These are phyloP conservation scores for Sinelater perroti DNA, from an alignment of 2,888 invertebrate species.

Conservation along the genomic window DNA sequence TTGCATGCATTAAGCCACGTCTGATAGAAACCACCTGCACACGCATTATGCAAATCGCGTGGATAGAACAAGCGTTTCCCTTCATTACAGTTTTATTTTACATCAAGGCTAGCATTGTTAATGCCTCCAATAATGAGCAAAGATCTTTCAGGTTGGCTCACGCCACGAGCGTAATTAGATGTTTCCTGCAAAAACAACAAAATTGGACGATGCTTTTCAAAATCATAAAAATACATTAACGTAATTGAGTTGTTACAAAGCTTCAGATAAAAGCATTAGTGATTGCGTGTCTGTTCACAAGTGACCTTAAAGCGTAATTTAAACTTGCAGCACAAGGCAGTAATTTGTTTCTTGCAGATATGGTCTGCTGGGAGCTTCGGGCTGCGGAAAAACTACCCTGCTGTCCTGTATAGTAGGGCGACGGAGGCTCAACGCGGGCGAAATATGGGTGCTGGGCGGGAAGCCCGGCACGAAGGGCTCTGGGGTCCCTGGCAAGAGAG, in stretches of 20 bases:
- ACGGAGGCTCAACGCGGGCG: conserved; percentile 83
- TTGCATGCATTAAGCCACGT: not conserved
- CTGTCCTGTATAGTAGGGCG: conserved; percentile 91
- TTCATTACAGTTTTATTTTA: not conserved
- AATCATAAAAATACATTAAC: too few species aligned
- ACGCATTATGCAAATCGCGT: conserved; percentile 1
- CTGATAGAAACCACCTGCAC: not conserved
- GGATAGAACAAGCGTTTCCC: not conserved
- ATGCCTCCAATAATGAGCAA: too few species aligned
- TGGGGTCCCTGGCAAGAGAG: conserved; percentile 89
- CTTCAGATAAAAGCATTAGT: too few species aligned
- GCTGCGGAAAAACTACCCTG: conserved; percentile 96
- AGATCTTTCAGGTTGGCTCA: too few species aligned
- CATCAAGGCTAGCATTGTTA: conserved; percentile 1
- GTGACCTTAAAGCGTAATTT: too few species aligned
- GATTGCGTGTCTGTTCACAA: too few species aligned
- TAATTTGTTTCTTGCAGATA: conserved; percentile 84
- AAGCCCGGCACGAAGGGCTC: conserved; percentile 87
- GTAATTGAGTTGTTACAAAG: too few species aligned
- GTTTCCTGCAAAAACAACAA: too few species aligned
- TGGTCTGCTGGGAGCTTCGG: conserved; percentile 91
- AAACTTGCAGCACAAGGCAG: too few species aligned
- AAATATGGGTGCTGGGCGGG: conserved; percentile 88
- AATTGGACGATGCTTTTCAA: too few species aligned
- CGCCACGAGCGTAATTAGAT: too few species aligned